A percentile compares a stretch with the other conserved stretches of the same genome.
phyloP scores from a whole-genome alignment of 2,888 invertebrate genomes.

The Nomada ferruginata region DNA sequence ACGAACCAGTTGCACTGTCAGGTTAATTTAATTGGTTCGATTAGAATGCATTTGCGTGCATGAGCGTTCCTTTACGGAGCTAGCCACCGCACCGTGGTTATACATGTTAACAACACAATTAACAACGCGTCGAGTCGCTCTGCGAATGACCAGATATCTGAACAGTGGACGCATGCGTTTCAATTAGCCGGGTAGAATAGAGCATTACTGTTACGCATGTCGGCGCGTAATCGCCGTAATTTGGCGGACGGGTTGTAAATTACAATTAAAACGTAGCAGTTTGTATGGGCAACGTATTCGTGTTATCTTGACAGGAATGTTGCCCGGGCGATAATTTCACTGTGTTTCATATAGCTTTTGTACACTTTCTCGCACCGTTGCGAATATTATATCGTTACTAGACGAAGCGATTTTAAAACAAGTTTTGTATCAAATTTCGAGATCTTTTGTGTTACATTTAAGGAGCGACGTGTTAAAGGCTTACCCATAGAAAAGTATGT shows the following conservation, averaged over 20 bases:
- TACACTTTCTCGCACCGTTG: no score
- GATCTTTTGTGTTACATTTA: no score
- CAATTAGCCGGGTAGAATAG: conserved; percentile 18
- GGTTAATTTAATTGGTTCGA: conserved; percentile 71
- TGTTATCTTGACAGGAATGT: neutral
- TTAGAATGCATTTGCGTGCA: conserved; percentile 67
- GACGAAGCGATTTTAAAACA: no score
- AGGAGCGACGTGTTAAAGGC: no score
- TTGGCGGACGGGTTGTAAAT: conserved; percentile 21
- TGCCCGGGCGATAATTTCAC: neutral
- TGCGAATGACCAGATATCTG: conserved; percentile 9
- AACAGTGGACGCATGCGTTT: conserved; percentile 18
- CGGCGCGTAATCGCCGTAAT: conserved; percentile 17
- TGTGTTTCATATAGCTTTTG: neutral
- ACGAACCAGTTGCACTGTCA: conserved; percentile 54
- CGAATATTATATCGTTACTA: no score
- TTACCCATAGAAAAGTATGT: no score
- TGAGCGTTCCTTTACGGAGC: conserved; percentile 23
- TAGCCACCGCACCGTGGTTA: conserved; percentile 20
- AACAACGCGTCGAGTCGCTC: conserved; percentile 23
- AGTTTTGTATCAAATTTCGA: no score
- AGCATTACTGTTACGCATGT: conserved; percentile 12
- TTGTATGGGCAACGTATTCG: neutral
- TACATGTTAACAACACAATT: conserved; percentile 52
- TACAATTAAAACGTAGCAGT: conserved; percentile 25